Evolutionary conservation across 2,797 vertebrate species (phyloP).

Genomic region (Labroides dimidiatus): DNA sequence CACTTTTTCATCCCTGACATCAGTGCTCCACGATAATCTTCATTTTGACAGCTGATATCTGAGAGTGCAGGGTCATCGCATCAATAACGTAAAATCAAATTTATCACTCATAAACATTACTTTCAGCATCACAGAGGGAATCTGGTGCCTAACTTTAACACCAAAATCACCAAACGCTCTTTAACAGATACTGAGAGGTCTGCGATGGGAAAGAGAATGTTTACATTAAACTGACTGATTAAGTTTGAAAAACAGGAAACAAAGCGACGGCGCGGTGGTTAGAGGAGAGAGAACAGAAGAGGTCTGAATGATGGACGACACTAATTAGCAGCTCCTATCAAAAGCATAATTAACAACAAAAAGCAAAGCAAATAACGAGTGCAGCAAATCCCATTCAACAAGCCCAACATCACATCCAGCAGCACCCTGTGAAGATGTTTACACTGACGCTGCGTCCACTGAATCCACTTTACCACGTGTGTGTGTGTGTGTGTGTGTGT

Average conservation of each 20-base stretch:
- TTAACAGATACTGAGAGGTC: no score
- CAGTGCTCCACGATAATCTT: no score
- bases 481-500: slow-evolving; percentile 43
- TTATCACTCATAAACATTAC: no score
- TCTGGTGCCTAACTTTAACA: no score
- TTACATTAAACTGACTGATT: no score
- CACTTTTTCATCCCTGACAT: no score
- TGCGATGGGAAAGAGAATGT: no score
- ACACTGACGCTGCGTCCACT: slow-evolving; percentile 10
- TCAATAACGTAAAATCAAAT: background rate
- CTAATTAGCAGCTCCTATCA: slow-evolving; percentile 13
- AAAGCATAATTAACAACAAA: slow-evolving; percentile 8
- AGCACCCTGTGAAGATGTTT: slow-evolving; percentile 35
- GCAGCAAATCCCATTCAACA: background rate
- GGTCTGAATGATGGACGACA: slow-evolving; percentile 10
- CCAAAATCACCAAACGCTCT: no score
- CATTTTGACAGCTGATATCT: background rate
- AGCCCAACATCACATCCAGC: background rate
- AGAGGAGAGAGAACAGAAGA: background rate
- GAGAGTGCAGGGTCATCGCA: background rate
- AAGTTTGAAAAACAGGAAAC: background rate
- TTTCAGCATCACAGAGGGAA: no score
- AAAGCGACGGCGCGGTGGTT: background rate
- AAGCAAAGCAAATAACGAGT: slow-evolving; percentile 4
- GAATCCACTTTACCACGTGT: background rate